Evolutionary conservation across 2,888 invertebrate species (phyloP).

Genomic region (Plutella xylostella): DNA sequence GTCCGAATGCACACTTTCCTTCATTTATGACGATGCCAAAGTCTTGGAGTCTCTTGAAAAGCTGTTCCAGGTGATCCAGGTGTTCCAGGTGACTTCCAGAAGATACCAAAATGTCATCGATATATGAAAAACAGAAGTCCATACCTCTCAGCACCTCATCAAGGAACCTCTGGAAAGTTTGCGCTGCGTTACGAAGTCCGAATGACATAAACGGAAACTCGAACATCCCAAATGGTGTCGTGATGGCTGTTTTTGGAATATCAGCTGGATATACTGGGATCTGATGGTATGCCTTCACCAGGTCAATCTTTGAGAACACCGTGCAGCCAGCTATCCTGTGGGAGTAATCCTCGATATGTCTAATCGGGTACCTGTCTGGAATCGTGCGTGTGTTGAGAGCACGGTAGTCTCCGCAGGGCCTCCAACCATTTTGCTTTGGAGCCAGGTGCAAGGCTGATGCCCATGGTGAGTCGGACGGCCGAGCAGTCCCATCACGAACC

Average conservation of each 20-base stretch:
- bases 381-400: not conserved
- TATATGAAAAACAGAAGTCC: not conserved
- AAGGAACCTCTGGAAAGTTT: not conserved
- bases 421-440: not conserved
- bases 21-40: not conserved
- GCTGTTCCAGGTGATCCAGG: not conserved
- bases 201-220: not conserved
- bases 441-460: conserved; percentile 5
- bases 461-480: conserved; percentile 5
- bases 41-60: not conserved
- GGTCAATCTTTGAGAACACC: conserved; percentile 11
- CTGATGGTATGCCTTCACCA: conserved; percentile 28
- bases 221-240: not conserved
- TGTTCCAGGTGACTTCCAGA: not conserved
- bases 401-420: not conserved
- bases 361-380: conserved; percentile 7
- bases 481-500: not conserved
- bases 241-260: not conserved
- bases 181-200: not conserved
- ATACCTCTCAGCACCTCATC: not conserved
- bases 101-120: not conserved
- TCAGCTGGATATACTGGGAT: conserved; percentile 29
- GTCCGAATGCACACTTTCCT: conserved; percentile 15
- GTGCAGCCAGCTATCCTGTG: conserved; percentile 8
- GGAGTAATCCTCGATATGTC: conserved; percentile 11